Evolutionary conservation across 2,888 invertebrate species (phyloP), one percentile per base, ranked within the genome.

Genomic region (Melieria omissa): DNA sequence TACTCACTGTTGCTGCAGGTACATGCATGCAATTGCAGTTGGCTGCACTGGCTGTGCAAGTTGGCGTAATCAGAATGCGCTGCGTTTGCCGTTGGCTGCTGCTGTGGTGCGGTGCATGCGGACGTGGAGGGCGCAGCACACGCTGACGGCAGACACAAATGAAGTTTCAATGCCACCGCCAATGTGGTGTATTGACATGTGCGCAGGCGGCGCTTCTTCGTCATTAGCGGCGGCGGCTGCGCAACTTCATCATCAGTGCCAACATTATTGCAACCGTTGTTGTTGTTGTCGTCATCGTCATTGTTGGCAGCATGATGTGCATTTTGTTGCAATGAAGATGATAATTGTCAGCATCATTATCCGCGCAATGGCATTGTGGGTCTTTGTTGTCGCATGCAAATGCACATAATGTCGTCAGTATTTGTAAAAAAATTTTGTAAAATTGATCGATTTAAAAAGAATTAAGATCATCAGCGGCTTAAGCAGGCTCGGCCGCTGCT

Each of bases 381-480:
- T 45, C 29, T 49, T 67, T 67, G 58, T 67, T 46, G 60, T 44
- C 52, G 16, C 76, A 76, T 79, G 81, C 79, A 81, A 79, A 78
- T 65, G 61, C n/a, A 60, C 82, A 82, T 81, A 82, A 82, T 82
- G 81, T 82, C 81, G 82, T 82, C 81, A 82, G 79, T 72, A 55
- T 29, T 69, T 81, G 82, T 82, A 79, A 80, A 82, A 79, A 81
- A 80, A 68, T 62, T 67, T 62, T 71, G 60, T 61, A 79, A 82
- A 82, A 82, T 83, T 82, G 83, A 82, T 82, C 81, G 81, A 82
- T 82, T 82, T 82, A 82, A 82, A 82, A 79, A 82, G 81, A 82
- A 82, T 82, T 82, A 82, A 82, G 83, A 82, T 82, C 82, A 82
- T 82, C 83, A 71, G 68, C 57, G 49, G 79, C 74, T 76, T 73